Evolutionary conservation across 2,888 invertebrate genomes (phyloP).

Genomic region (Eudemis profundana): DNA sequence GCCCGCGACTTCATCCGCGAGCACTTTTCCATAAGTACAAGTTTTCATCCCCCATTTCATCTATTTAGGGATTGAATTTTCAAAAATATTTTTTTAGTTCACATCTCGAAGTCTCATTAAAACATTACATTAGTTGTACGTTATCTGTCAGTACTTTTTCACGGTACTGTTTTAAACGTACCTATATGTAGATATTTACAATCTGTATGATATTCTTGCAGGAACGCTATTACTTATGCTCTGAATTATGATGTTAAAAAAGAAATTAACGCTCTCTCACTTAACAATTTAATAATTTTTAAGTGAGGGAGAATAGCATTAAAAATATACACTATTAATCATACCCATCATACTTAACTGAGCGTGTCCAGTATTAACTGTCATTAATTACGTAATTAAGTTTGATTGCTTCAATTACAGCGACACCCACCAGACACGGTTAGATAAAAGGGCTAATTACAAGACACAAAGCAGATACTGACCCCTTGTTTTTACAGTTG

Average conservation of each 20-base stretch:
- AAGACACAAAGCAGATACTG: conserved; percentile 8
- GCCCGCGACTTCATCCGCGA: too few species aligned
- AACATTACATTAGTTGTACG: too few species aligned
- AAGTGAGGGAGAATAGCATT: too few species aligned
- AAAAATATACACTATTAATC: conserved; percentile 24
- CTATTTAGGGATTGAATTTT: too few species aligned
- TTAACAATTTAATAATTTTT: neutral
- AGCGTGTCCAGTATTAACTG: conserved; percentile 27
- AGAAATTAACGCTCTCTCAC: neutral
- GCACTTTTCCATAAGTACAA: too few species aligned
- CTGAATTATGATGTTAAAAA: neutral
- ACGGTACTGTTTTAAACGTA: too few species aligned
- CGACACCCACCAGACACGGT: conserved; percentile 4
- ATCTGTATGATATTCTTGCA: too few species aligned
- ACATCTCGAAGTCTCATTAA: too few species aligned
- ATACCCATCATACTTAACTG: conserved; percentile 29
- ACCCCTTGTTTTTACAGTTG: neutral
- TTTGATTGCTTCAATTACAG: conserved; percentile 34
- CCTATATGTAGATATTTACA: too few species aligned
- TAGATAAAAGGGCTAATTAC: conserved; percentile 29
- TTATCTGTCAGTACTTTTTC: too few species aligned
- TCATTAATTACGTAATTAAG: conserved; percentile 36
- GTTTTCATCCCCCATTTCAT: too few species aligned
- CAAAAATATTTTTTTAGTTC: too few species aligned
- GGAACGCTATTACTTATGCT: neutral